Base-by-base conservation (phyloP, 2,797 vertebrate genomes). In the Catamblyrhynchus diadema region DNA sequence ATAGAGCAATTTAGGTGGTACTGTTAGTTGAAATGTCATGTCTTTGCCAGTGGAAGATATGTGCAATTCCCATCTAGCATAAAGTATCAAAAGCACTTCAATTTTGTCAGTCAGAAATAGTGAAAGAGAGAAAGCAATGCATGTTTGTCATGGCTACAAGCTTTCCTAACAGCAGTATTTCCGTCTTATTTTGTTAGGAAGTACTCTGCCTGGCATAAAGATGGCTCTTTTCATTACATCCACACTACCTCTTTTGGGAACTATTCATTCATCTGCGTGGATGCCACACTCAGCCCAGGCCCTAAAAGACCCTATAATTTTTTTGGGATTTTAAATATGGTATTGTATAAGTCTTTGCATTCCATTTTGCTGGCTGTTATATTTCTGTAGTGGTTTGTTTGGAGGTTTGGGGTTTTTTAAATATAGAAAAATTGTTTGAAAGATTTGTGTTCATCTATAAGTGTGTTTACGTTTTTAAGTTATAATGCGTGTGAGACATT, bases 271-370 rank as follows among this genome's bases (percentile, higher is more conserved):
- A 98, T 99, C 90, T 99, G 98, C 50, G 97, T 98, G 32, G 99
- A 99, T 95, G 99, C 99, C 72, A 99, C 99, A 2, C 97, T 98
- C 93, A 98, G 93, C 44, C 99, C 99, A 61, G 99, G 99, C 71
- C 99, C 99, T 45, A 99, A 99, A 95, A 98, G 98, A 84, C 99
- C 99, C 3, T 99, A 98, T 97, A 99, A 99, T 96, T 99, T 99
- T 98, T 99, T 98, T 93, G 99, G 99, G 56, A 99, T 99, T 97
- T 98, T 99, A 94, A 98, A 98, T 96, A 97, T 95, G 99, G 99
- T 99, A 98, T 73, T 91, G 91, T 96, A 94, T 80, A 88, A 95
- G 37, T 71, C 27, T 79, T 69, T 65, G 37, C 8, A 41, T 91
- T 96, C 54, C 25, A 39, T 56, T 94, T 96, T 83, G 24, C 70